Percentiles rank a stretch among this genome's conserved stretches.
These are phyloP conservation scores for Nerophis ophidion DNA, from an alignment of 2,113 vertebrate genomes.

Conservation along the genomic window DNA sequence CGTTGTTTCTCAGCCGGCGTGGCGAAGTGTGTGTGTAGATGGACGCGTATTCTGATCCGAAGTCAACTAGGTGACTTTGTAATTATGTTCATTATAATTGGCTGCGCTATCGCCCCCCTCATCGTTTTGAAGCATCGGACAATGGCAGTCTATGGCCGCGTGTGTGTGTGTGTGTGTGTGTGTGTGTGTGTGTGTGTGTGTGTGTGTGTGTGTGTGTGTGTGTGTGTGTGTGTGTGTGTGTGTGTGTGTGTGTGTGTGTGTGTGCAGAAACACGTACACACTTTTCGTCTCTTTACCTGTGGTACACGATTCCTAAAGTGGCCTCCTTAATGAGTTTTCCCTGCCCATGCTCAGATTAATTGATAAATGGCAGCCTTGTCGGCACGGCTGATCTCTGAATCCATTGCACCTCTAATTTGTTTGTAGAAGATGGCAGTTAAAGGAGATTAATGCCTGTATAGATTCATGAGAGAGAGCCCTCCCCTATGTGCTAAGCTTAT, in stretches of 20 bases:
- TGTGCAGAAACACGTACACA: conserved; percentile 8
- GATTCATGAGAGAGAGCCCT: conserved; percentile 48
- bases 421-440: conserved; percentile 70
- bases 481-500: neutral
- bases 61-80: conserved; percentile 75
- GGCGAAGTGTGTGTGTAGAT: conserved; percentile 28
- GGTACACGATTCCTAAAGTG: conserved; percentile 61
- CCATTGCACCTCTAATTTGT: conserved; percentile 71
- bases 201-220: conserved; percentile 27
- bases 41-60: conserved; percentile 68
- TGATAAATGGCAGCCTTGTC: conserved; percentile 69
- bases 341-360: conserved; percentile 65
- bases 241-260: conserved; percentile 15
- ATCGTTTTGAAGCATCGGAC: conserved; percentile 68
- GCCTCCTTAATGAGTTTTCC: conserved; percentile 70
- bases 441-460: conserved; percentile 66
- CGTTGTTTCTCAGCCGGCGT: neutral
- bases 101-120: conserved; percentile 71
- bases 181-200: neutral
- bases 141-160: conserved; percentile 61
- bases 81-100: conserved; percentile 83
- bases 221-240: neutral
- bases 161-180: neutral
- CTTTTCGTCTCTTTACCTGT: conserved; percentile 46
- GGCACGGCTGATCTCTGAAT: conserved; percentile 62